Evolutionary conservation across 2,113 vertebrate genomes (phyloP).

Genomic region (Daubentonia madagascariensis): DNA sequence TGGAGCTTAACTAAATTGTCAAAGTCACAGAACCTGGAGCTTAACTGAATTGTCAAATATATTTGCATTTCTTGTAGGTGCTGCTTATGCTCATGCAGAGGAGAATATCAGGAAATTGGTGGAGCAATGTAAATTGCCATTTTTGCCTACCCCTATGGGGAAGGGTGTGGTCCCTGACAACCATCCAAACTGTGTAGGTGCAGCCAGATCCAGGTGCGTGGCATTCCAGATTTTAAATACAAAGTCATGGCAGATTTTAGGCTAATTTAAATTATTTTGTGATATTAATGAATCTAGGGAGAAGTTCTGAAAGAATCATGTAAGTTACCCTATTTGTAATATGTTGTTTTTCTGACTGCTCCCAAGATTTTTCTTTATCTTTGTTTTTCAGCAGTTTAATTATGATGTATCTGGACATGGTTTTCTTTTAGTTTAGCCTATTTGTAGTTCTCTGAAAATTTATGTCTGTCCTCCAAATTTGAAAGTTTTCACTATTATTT

Average conservation of each 20-base stretch:
- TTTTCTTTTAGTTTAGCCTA: constrained; percentile 8
- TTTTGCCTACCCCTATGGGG: constrained; percentile 97
- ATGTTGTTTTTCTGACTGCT: neutral
- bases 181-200: constrained; percentile 93
- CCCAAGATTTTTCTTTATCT: neutral
- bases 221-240: constrained; percentile 40
- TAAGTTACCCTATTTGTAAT: neutral
- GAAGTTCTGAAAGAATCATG: neutral
- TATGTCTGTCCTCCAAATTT: constrained; percentile 32
- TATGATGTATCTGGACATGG: neutral
- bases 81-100: constrained; percentile 93
- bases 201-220: constrained; percentile 93
- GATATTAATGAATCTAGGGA: neutral
- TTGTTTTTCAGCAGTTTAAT: constrained; percentile 21
- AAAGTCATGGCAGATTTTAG: neutral
- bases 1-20: constrained; percentile 18
- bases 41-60: constrained; percentile 7
- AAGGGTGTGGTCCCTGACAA: constrained; percentile 95
- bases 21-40: neutral
- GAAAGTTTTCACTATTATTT: neutral
- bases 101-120: constrained; percentile 87
- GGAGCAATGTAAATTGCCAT: constrained; percentile 89
- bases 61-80: constrained; percentile 85
- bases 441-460: constrained; percentile 26
- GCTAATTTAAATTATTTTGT: neutral